phyloP scores from a whole-genome alignment of 2,113 vertebrate species.

The Chloroceryle aenea region DNA sequence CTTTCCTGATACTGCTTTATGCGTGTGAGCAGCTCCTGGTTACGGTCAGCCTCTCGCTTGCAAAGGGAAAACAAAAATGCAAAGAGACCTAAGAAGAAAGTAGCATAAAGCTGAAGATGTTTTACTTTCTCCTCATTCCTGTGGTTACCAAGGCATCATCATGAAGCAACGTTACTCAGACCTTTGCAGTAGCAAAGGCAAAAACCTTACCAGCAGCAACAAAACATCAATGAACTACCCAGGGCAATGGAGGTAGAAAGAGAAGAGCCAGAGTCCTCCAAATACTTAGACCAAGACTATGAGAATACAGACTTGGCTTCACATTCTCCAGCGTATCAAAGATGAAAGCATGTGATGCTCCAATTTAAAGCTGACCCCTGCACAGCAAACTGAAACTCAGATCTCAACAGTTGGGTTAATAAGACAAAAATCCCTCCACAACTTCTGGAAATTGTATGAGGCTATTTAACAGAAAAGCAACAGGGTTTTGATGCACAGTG shows the following conservation, averaged over 20 bases:
- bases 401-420: not conserved
- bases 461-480: not conserved
- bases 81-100: not conserved
- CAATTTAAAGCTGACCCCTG: not conserved
- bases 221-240: not conserved
- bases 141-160: not conserved
- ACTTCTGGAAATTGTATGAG: not conserved
- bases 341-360: not conserved
- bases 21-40: slow-evolving; percentile 86
- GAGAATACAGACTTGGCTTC: not conserved
- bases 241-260: not conserved
- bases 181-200: not conserved
- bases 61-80: not conserved
- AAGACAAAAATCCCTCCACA: not conserved
- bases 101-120: not conserved
- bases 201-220: not conserved
- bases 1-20: slow-evolving; percentile 88
- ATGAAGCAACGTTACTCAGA: not conserved
- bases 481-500: not conserved
- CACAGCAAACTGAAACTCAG: not conserved
- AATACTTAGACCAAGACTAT: not conserved
- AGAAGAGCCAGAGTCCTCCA: not conserved
- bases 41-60: slow-evolving; percentile 89
- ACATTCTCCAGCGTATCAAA: not conserved
- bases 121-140: not conserved